These are phyloP conservation scores for Yponomeuta cagnagella DNA, from an alignment of 2,888 invertebrate genomes.

Conservation along the genomic window DNA sequence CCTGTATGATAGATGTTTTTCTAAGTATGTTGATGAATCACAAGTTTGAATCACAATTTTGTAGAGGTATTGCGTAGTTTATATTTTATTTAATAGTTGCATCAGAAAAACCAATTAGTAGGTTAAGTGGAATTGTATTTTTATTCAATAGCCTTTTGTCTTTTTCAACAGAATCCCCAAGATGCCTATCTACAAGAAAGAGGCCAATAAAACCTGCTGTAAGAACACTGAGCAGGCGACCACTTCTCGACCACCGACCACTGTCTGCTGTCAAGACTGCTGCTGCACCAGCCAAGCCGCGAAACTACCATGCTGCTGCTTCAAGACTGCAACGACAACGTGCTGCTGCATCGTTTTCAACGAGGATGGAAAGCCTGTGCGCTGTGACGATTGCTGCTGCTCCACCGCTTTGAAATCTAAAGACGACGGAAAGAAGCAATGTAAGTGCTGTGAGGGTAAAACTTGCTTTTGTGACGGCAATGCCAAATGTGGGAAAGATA, in stretches of 20 bases:
- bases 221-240: not conserved
- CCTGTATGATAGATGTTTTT: too few relatives aligned
- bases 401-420: not conserved
- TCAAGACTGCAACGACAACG: not conserved
- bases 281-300: not conserved
- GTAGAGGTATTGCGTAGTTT: too few relatives aligned
- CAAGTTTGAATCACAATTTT: too few relatives aligned
- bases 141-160: not conserved
- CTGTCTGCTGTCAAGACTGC: not conserved
- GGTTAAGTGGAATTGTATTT: not conserved
- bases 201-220: not conserved
- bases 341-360: conserved; percentile 24
- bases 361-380: not conserved
- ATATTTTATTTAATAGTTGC: too few relatives aligned
- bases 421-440: not conserved
- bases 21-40: too few relatives aligned
- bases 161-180: conserved; percentile 18
- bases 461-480: conserved; percentile 12
- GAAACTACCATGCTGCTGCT: not conserved
- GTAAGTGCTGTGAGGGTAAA: not conserved
- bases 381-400: conserved; percentile 22
- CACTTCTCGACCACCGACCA: not conserved
- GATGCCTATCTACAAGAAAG: conserved; percentile 39
- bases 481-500: not conserved
- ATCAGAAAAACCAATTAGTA: too few relatives aligned